Percentiles rank a stretch among this genome's conserved stretches.
phyloP scores from a whole-genome alignment of 2,888 invertebrate species.

The Dimorphilus gyrociliatus region DNA sequence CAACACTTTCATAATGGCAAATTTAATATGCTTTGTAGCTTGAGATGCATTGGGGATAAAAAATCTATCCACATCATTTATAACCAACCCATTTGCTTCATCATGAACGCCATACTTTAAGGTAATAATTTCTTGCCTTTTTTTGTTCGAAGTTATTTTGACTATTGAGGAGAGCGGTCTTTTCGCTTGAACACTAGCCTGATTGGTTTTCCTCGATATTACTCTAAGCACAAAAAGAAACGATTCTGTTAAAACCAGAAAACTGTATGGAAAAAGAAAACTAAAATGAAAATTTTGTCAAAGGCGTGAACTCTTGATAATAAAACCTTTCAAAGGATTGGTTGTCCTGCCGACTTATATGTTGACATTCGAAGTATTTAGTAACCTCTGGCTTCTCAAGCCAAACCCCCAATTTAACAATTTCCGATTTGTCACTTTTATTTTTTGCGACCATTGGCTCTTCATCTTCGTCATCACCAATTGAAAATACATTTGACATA shows the following conservation, averaged over 20 bases:
- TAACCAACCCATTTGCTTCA: constrained; percentile 43
- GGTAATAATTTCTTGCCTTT: constrained; percentile 84
- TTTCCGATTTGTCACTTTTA: constrained; percentile 15
- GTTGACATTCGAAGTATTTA: constrained; percentile 74
- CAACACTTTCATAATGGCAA: constrained; percentile 55
- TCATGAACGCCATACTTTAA: constrained; percentile 65
- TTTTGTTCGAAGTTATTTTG: constrained; percentile 89
- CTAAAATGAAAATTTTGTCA: too few species aligned
- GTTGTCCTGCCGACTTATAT: too few species aligned
- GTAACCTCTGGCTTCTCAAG: constrained; percentile 65
- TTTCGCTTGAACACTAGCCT: constrained; percentile 67
- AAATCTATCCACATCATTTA: constrained; percentile 75
- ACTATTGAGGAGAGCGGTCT: constrained; percentile 77
- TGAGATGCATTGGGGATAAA: constrained; percentile 76
- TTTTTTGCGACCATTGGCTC: constrained; percentile 13
- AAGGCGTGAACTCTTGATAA: too few species aligned
- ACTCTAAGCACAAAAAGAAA: constrained; percentile 65
- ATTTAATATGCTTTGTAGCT: constrained; percentile 72
- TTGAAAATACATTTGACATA: constrained; percentile 79
- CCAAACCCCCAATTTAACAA: constrained; percentile 59
- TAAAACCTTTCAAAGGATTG: too few species aligned
- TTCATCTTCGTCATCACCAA: constrained; percentile 57
- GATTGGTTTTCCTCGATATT: constrained; percentile 53
- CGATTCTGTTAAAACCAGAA: constrained; percentile 64
- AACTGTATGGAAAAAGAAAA: constrained; percentile 42